Base-by-base conservation (phyloP, 2,113 vertebrate species). In the Tamias sibiricus region DNA sequence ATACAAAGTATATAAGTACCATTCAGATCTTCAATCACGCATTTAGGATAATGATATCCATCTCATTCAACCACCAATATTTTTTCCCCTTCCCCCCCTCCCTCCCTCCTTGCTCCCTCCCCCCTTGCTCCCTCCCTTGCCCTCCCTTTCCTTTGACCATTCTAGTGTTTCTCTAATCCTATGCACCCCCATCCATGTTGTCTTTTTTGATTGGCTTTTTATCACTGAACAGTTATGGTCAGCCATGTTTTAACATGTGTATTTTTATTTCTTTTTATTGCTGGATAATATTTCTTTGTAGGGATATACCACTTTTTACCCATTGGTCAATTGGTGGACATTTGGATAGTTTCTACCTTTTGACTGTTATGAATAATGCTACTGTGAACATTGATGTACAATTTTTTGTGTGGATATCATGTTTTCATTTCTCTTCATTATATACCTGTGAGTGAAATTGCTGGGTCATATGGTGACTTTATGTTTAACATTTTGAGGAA, bases 391-490 rank as follows among this genome's bases (percentile, higher is more conserved):
- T 92, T 94, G 11, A 54, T 52, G 28, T 88, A 14, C 17, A 49
- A 6, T 3, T 88, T 91, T 88, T 97, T 66, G n/a, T 42, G 28
- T 35, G 16, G 37, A 40, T 32, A 37, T 69, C 28, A 37, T 71
- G 30, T 77, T 79, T 87, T 87, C n/a, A 30, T 82, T 94, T 87
- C 40, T 96, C 49, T 91, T 87, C 52, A 5, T 8, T 83, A 16
- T 72, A 49, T 69, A 75, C 3, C 10, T 77, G 30, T 49, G 49
- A 82, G 17, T 94, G 52, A 49, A 87, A 87, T 88, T 82, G 57
- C 62, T 35, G 32, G 28, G 57, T 88, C 64, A 30, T 64, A 14
- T 37, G 75, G n/a, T 72, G 90, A 71, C 35, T 83, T 9, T 47
- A 84, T 8, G 2, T 37, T 71, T 84, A 84, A 30, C 49, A 22